Base-by-base conservation (phyloP, 2,113 vertebrate genomes). In the Aleadryas rufinucha region DNA sequence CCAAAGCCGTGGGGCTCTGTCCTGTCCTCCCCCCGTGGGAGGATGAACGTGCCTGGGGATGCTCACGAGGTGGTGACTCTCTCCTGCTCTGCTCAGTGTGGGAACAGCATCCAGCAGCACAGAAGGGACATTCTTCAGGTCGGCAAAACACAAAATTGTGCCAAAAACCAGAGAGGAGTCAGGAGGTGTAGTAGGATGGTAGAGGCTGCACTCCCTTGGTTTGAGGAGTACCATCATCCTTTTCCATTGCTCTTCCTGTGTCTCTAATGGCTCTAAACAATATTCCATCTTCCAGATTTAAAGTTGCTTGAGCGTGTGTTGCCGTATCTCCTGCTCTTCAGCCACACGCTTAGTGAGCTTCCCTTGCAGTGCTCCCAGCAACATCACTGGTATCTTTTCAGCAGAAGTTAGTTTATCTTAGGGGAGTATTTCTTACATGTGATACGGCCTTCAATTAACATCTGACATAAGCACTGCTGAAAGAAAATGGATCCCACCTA, bases 291-390 rank as follows among this genome's bases (percentile, higher is more conserved):
- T 61, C 44, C 7, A 15, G 17, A 44, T 93, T 78, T 66, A 50
- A 81, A 37, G 35, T 18, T 31, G 5, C 20, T 83, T 78, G 47
- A 60, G 33, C 0, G 0, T 7, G 16, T 0, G 0, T 37, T 76
- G 61, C 45, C 4, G 0, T 6, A 14, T 65, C 53, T 47, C 76
- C 63, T 16, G 22, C 41, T 56, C 72, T 80, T 69, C 59, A 47
- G 13, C 11, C 26, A 1, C n/a, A 2, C 1, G 2, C 30, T 37
- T 24, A 2, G 6, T n/a, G 50, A 69, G 23, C 45, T 59, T 68
- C n/a, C 23, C 5, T 33, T 33, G 28, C 74, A 37, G 57, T 30
- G 3, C 57, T 87, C 27, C 74, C 63, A 63, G 54, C 0, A 8
- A 15, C 15, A 3, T 11, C 24, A 12, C 56, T 83, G 75, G 5